Conservation (phyloP, 2,113 vertebrate genomes). For the Equus przewalskii region DNA sequence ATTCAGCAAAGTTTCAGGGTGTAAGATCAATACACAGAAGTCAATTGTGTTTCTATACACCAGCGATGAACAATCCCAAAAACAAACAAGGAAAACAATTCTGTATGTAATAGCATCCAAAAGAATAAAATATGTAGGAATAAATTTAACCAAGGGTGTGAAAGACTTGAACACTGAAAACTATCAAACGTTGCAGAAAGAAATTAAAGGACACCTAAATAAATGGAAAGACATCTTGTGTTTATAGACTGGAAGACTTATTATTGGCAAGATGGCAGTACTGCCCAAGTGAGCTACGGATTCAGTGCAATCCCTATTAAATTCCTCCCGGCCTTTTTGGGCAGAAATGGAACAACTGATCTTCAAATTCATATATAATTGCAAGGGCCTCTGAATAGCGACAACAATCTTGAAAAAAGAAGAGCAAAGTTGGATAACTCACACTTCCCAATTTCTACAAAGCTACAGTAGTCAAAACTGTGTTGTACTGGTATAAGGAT, state of each 20-base stretch:
- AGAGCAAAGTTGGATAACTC: not conserved
- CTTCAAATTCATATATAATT: not conserved
- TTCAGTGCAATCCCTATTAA: not conserved
- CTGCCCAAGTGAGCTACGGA: not conserved
- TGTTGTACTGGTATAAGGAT: not conserved
- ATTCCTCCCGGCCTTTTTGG: not conserved
- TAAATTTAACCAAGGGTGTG: not conserved
- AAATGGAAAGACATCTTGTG: not conserved
- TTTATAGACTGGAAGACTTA: not conserved
- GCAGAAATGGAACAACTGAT: not conserved
- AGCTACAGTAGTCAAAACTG: not conserved
- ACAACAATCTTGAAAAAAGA: not conserved
- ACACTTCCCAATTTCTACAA: not conserved
- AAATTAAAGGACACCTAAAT: not conserved
- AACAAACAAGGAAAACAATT: slow-evolving; percentile 1
- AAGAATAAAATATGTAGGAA: not conserved
- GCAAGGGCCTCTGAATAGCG: not conserved
- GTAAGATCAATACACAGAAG: not conserved
- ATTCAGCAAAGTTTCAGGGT: slow-evolving; percentile 5
- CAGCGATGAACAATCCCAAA: not conserved
- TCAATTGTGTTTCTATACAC: not conserved
- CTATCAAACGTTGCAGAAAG: not conserved
- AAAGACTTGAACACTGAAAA: not conserved
- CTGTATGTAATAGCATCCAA: not conserved
- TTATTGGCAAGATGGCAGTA: not conserved